phyloP scores from a whole-genome alignment of 2,113 vertebrate species.

The Pomatorhinus ruficollis region DNA sequence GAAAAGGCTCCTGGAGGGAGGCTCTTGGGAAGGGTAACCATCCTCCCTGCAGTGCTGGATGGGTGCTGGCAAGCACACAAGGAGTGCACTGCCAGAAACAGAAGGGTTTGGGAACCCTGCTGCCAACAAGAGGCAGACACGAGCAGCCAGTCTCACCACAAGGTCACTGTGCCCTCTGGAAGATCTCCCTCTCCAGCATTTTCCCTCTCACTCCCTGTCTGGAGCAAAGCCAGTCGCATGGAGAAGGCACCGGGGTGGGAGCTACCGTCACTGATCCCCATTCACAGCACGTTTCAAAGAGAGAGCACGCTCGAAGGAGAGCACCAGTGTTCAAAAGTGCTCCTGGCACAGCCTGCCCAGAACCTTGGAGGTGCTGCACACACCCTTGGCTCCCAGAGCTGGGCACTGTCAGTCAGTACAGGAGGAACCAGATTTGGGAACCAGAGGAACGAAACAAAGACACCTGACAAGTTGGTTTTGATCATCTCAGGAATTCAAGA shows the following conservation, averaged over 20 bases:
- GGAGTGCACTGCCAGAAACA: neutral
- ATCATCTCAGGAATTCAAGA: neutral
- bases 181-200: neutral
- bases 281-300: neutral
- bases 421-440: neutral
- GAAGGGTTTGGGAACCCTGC: neutral
- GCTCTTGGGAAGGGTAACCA: neutral
- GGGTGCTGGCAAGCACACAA: neutral
- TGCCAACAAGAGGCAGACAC: conserved; percentile 27
- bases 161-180: conserved; percentile 42
- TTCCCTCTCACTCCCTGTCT: neutral
- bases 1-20: neutral
- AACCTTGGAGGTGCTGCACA: neutral
- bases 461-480: neutral
- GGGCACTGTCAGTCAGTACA: neutral
- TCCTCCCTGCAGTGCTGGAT: neutral
- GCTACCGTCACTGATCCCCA: neutral
- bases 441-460: neutral
- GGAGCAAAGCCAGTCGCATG: neutral
- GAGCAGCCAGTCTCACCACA: neutral
- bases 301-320: neutral
- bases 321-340: neutral
- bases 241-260: neutral
- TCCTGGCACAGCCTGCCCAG: neutral
- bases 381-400: neutral